A percentile compares a stretch with the other conserved stretches of the same genome.
Evolutionary conservation across 2,888 invertebrate species (phyloP).

Genomic region (Ormyrus labotus): DNA sequence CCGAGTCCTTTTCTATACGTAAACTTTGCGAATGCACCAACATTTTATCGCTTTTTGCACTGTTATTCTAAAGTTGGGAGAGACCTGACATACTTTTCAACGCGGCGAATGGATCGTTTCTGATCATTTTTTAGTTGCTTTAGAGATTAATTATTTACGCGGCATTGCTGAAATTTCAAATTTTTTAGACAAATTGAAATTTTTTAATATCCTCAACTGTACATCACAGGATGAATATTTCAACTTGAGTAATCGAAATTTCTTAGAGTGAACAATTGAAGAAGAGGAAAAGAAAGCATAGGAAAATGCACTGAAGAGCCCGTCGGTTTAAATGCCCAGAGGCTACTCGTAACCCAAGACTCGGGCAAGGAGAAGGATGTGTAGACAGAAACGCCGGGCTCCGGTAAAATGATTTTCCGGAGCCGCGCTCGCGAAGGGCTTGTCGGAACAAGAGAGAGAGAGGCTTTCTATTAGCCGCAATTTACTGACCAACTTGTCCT

Average conservation of each 20-base stretch:
- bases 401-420: slow-evolving; percentile 25
- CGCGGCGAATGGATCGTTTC: too few relatives aligned
- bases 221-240: too few relatives aligned
- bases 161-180: too few relatives aligned
- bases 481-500: background rate
- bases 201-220: too few relatives aligned
- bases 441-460: background rate
- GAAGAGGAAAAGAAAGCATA: too few relatives aligned
- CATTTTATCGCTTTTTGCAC: background rate
- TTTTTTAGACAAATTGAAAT: too few relatives aligned
- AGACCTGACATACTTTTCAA: too few relatives aligned
- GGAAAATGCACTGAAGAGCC: background rate
- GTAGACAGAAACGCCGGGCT: background rate
- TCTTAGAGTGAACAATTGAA: too few relatives aligned
- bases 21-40: slow-evolving; percentile 9
- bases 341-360: background rate
- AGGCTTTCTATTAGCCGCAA: slow-evolving; percentile 25
- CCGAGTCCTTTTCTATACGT: slow-evolving; percentile 5
- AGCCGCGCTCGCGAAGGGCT: background rate
- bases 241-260: too few relatives aligned
- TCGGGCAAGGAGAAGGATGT: background rate
- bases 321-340: background rate
- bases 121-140: too few relatives aligned
- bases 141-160: too few relatives aligned
- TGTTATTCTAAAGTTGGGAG: background rate